Percentiles rank a stretch among this genome's conserved stretches.
Conservation (phyloP, 2,797 vertebrate species). For the Gobio occitaniae region DNA sequence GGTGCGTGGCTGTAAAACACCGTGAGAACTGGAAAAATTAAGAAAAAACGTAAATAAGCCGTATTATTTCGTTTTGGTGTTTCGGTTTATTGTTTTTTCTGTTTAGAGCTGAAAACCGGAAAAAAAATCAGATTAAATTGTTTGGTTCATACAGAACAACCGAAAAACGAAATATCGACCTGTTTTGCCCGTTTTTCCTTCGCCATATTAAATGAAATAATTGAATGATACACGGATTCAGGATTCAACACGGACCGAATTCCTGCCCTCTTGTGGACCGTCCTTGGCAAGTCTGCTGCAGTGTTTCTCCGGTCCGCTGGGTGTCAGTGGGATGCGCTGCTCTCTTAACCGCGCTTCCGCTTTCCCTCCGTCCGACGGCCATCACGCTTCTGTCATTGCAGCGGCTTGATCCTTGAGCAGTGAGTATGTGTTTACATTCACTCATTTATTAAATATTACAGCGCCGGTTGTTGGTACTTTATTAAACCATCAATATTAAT, state of each 20-base stretch:
- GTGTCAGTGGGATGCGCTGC: constrained; percentile 12
- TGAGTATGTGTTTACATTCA: neutral
- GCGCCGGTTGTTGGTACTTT: neutral
- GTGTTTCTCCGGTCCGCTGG: constrained; percentile 8
- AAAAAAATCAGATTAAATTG: no score
- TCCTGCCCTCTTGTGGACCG: neutral
- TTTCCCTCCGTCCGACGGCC: constrained; percentile 37
- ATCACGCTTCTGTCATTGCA: constrained; percentile 53
- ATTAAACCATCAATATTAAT: neutral
- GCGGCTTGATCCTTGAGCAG: constrained; percentile 42
- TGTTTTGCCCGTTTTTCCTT: no score
- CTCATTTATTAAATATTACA: neutral
- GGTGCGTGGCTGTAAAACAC: no score
- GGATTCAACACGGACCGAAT: neutral
- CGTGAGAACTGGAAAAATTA: no score
- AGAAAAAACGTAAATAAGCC: no score
- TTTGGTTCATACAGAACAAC: no score
- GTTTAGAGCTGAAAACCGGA: no score
- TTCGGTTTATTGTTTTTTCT: no score
- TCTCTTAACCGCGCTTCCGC: constrained; percentile 47
- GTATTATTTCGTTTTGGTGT: no score
- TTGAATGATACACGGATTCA: no score
- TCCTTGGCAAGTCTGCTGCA: neutral
- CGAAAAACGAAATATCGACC: no score
- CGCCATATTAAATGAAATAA: no score